Percentiles rank a stretch among this genome's conserved stretches.
Conservation (phyloP, 2,888 invertebrate genomes). For the Halictus quadricinctus region DNA sequence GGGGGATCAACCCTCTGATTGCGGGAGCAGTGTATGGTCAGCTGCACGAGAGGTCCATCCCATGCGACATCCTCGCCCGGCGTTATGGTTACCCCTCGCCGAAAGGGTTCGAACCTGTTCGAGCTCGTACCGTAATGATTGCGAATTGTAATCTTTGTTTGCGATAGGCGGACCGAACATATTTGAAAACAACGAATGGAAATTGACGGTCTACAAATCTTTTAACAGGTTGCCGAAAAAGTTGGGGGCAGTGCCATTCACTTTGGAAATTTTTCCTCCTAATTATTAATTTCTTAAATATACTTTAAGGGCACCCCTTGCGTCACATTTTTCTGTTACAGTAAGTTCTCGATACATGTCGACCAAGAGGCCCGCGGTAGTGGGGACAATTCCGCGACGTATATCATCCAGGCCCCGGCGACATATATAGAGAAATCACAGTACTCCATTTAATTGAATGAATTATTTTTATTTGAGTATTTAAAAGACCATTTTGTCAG, state of each 20-base stretch:
- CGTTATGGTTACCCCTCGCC: constrained; percentile 35
- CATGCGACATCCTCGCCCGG: constrained; percentile 61
- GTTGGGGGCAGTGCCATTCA: background rate
- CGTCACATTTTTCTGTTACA: too few species aligned
- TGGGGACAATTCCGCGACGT: too few species aligned
- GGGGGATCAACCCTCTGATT: constrained; percentile 58
- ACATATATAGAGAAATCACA: too few species aligned
- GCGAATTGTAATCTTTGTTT: background rate
- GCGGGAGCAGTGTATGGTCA: constrained; percentile 71
- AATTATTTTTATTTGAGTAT: too few species aligned
- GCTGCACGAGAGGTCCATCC: constrained; percentile 70
- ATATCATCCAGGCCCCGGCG: too few species aligned
- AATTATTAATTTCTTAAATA: too few species aligned
- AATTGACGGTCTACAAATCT: background rate
- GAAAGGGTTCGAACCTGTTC: background rate
- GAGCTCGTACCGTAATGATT: background rate
- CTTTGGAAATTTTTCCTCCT: too few species aligned
- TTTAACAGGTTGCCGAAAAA: background rate
- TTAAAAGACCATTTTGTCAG: too few species aligned
- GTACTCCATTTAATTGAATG: too few species aligned
- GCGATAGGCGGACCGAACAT: background rate
- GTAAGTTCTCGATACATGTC: too few species aligned
- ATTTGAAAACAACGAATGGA: background rate
- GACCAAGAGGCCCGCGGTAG: too few species aligned
- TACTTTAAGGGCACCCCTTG: too few species aligned